phyloP scores from a whole-genome alignment of 2,797 vertebrate genomes.

The Steatocranus sp. region DNA sequence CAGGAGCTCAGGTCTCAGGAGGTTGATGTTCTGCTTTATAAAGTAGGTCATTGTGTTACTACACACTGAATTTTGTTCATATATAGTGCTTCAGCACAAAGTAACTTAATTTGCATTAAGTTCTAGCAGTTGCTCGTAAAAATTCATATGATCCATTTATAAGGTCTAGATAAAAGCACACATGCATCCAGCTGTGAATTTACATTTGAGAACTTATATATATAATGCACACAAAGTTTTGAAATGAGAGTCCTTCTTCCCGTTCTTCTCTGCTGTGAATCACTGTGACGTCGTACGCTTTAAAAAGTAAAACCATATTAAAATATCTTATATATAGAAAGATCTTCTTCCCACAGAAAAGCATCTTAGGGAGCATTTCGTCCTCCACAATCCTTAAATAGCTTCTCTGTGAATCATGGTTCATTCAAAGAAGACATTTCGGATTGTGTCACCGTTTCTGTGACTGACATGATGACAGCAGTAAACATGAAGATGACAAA shows the following conservation, averaged over 20 bases:
- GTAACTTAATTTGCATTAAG: neutral
- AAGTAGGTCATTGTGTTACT: neutral
- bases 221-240: neutral
- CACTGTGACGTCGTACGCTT: neutral
- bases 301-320: neutral
- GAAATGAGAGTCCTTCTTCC: neutral
- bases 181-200: neutral
- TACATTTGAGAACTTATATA: neutral
- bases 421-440: constrained; percentile 21
- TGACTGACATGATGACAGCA: constrained; percentile 54
- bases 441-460: constrained; percentile 11
- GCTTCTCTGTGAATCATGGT: constrained; percentile 35
- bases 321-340: neutral
- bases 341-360: constrained; percentile 11
- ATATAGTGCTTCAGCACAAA: neutral
- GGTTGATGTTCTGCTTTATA: neutral
- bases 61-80: neutral
- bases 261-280: neutral
- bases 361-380: neutral
- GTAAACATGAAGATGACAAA: constrained; percentile 46
- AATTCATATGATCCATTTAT: neutral
- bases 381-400: constrained; percentile 55
- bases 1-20: neutral
- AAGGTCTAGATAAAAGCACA: neutral
- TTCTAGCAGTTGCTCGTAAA: neutral